Evolutionary conservation across 1,140 invertebrate species (phyloP).

Genomic region (Kradibia gibbosae): DNA sequence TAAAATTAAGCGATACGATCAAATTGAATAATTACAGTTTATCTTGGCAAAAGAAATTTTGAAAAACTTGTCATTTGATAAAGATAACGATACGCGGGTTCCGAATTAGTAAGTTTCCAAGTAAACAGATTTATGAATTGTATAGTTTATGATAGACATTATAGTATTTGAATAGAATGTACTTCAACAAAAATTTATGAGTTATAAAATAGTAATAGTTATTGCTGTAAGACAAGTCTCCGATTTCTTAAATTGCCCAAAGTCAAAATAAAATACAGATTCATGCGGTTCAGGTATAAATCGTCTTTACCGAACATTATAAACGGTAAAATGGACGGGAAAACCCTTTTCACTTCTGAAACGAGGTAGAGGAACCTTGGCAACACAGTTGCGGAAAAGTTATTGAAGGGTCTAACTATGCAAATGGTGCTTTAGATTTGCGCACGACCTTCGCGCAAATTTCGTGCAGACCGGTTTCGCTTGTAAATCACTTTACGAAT

Average conservation of each 20-base stretch:
- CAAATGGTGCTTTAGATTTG: constrained; percentile 62
- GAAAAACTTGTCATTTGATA: neutral
- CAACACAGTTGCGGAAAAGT: constrained; percentile 57
- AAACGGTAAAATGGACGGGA: constrained; percentile 32
- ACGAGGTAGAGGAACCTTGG: constrained; percentile 18
- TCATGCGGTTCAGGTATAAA: constrained; percentile 38
- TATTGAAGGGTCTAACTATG: constrained; percentile 59
- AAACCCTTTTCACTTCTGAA: constrained; percentile 56
- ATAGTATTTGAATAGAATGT: constrained; percentile 5
- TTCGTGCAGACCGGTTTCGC: constrained; percentile 63
- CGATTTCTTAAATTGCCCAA: neutral
- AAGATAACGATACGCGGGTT: neutral
- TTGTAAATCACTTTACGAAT: constrained; percentile 63
- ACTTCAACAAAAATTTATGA: constrained; percentile 17
- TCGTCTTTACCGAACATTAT: constrained; percentile 36
- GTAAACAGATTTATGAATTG: neutral
- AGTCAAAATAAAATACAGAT: constrained; percentile 12
- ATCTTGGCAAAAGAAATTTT: neutral
- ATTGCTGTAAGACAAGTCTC: neutral
- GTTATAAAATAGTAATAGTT: constrained; percentile 34
- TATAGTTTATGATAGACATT: constrained; percentile 8
- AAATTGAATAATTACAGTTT: neutral
- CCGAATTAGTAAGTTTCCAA: neutral
- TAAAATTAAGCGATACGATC: too few species aligned
- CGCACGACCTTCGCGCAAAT: constrained; percentile 64